Evolutionary conservation across 2,113 vertebrate genomes (phyloP).

Genomic region (Sebastes schlegelii): DNA sequence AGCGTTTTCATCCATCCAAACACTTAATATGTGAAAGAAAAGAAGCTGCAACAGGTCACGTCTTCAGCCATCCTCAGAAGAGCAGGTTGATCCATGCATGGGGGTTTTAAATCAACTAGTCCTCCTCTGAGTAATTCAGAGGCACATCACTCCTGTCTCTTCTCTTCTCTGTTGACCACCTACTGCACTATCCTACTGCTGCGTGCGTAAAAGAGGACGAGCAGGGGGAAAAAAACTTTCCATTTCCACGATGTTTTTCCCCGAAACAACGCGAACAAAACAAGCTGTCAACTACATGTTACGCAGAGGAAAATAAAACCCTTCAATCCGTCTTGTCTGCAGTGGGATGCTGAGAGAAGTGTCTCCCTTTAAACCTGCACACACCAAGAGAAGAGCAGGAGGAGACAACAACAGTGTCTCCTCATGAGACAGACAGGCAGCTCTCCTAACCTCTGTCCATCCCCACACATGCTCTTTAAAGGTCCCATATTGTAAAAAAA

Average conservation of each 20-base stretch:
- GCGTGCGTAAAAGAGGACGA: constrained; percentile 27
- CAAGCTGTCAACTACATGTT: constrained; percentile 24
- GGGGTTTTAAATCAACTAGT: constrained; percentile 42
- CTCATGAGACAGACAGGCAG: constrained; percentile 52
- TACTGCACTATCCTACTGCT: constrained; percentile 8
- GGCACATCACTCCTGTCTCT: constrained; percentile 57
- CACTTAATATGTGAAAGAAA: constrained; percentile 4
- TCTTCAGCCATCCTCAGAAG: constrained; percentile 63
- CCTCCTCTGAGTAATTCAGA: constrained; percentile 58
- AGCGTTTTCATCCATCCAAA: constrained; percentile 23
- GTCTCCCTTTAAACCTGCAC: not conserved
- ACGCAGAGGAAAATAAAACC: not conserved
- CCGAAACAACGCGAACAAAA: constrained; percentile 29
- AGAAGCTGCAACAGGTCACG: constrained; percentile 76
- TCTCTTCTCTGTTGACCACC: constrained; percentile 39
- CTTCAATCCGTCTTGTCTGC: constrained; percentile 22
- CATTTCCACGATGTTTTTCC: constrained; percentile 37
- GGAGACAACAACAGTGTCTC: constrained; percentile 43
- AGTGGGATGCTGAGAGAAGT: constrained; percentile 26
- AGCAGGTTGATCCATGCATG: constrained; percentile 56
- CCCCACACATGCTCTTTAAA: not conserved
- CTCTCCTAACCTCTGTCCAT: constrained; percentile 58
- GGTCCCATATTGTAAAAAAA: too few relatives aligned
- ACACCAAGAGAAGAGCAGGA: constrained; percentile 7
- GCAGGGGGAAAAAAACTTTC: constrained; percentile 49